phyloP scores from a whole-genome alignment of 2,888 invertebrate species.

The Cepaea hortensis region DNA sequence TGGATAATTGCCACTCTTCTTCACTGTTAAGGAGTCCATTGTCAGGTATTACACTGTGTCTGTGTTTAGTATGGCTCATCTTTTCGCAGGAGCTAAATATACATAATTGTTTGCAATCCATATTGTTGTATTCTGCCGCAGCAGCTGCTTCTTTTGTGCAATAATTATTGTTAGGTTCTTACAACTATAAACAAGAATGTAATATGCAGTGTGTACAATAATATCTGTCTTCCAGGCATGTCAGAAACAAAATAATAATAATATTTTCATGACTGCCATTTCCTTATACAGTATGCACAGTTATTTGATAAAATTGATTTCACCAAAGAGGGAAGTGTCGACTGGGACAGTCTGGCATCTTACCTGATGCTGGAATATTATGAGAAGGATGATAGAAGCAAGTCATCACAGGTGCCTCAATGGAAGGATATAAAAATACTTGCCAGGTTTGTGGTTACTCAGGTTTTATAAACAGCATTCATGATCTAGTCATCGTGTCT shows the following conservation, averaged over 20 bases:
- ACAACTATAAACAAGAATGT: too few species aligned
- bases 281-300: slow-evolving; percentile 69
- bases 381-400: slow-evolving; percentile 75
- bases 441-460: slow-evolving; percentile 64
- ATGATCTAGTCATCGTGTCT: too few species aligned
- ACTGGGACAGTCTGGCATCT: slow-evolving; percentile 76
- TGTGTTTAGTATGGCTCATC: too few species aligned
- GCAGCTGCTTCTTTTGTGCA: too few species aligned
- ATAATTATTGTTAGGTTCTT: too few species aligned
- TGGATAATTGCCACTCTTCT: too few species aligned
- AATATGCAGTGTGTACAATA: neutral
- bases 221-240: neutral
- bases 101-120: too few species aligned
- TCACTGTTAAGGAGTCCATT: too few species aligned
- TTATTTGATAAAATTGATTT: slow-evolving; percentile 76
- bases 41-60: too few species aligned
- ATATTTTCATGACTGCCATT: neutral
- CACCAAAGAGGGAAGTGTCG: slow-evolving; percentile 73
- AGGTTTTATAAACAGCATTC: too few species aligned
- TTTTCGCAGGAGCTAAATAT: too few species aligned
- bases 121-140: too few species aligned
- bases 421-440: slow-evolving; percentile 75
- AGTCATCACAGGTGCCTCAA: slow-evolving; percentile 75
- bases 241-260: neutral
- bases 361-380: slow-evolving; percentile 76